These are phyloP conservation scores for Urocitellus parryii DNA, from an alignment of 2,113 vertebrate genomes.

Conservation along the genomic window DNA sequence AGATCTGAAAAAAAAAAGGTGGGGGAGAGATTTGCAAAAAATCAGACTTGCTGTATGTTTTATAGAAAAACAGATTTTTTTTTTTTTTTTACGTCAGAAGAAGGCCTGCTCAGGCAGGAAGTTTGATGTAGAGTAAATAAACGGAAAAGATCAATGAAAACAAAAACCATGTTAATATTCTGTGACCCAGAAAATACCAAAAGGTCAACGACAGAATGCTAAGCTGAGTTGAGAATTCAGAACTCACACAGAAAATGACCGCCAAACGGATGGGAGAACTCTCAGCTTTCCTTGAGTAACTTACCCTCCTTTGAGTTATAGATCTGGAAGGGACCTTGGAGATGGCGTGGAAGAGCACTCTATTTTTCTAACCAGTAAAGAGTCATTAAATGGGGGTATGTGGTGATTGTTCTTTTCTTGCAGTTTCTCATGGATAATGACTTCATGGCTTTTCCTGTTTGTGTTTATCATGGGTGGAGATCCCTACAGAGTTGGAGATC, in stretches of 20 bases:
- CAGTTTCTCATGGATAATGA: neutral
- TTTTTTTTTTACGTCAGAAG: neutral
- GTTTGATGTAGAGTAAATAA: neutral
- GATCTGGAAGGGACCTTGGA: neutral
- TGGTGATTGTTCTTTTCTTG: neutral
- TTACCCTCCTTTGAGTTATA: neutral
- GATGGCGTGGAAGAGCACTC: neutral
- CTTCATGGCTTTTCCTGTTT: neutral
- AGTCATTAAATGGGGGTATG: neutral
- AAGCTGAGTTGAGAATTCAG: neutral
- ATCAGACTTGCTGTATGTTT: neutral
- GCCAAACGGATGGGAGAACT: neutral
- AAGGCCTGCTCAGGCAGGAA: neutral
- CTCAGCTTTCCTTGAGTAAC: neutral
- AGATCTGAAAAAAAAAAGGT: constrained; percentile 88
- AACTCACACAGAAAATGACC: neutral
- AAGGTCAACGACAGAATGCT: neutral
- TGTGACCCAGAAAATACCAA: neutral
- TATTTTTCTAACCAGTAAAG: neutral
- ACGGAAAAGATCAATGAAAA: neutral
- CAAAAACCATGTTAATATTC: neutral
- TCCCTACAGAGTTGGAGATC: neutral
- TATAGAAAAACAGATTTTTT: constrained; percentile 35
- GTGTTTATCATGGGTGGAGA: neutral
- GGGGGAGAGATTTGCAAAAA: neutral